Evolutionary conservation across 2,113 vertebrate genomes (phyloP).

Genomic region (Pachyramphus minor): DNA sequence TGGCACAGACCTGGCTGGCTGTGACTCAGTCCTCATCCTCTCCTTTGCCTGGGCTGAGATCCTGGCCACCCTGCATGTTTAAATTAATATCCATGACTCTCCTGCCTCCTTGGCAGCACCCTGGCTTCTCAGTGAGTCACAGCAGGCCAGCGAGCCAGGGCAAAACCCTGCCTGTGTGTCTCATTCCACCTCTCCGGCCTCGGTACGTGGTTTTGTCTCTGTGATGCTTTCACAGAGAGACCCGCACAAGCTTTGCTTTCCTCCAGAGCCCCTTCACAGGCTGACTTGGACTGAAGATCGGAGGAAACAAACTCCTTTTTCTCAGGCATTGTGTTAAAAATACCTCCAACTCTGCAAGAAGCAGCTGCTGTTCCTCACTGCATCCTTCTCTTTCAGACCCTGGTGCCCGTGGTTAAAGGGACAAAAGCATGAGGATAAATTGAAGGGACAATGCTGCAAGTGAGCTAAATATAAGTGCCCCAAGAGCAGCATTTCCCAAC

Average conservation of each 20-base stretch:
- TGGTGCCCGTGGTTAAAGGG: neutral
- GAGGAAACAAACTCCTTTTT: neutral
- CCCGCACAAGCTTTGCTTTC: neutral
- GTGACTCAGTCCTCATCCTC: neutral
- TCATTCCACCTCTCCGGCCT: neutral
- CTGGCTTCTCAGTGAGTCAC: neutral
- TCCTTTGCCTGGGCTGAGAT: neutral
- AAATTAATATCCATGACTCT: neutral
- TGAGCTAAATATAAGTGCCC: conserved; percentile 47
- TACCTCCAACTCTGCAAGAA: neutral
- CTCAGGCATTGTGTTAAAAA: conserved; percentile 28
- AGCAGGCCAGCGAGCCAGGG: neutral
- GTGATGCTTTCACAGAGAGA: neutral
- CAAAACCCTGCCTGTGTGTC: neutral
- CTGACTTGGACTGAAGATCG: neutral
- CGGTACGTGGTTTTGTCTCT: neutral
- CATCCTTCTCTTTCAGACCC: neutral
- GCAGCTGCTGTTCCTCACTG: neutral
- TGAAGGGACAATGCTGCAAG: neutral
- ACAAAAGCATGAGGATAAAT: neutral
- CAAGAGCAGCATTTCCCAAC: neutral
- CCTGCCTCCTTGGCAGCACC: neutral
- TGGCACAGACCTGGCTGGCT: neutral
- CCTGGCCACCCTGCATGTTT: neutral
- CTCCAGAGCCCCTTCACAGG: neutral